Evolutionary conservation across 2,113 vertebrate species (phyloP).

Genomic region (Nycticebus coucang): DNA sequence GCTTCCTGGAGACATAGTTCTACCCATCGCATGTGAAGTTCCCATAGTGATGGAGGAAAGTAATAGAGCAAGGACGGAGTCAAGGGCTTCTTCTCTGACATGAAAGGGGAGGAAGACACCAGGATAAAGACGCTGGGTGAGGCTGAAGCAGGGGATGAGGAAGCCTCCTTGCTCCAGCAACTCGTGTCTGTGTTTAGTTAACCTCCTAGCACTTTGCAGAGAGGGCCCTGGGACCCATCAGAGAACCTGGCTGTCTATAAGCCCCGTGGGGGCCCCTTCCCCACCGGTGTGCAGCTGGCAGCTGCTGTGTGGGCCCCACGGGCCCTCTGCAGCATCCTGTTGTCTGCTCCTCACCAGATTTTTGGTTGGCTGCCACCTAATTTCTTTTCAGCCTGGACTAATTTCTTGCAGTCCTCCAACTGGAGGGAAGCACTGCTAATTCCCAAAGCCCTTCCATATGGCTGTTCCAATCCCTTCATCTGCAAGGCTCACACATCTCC

Average conservation of each 20-base stretch:
- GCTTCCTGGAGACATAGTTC: background rate
- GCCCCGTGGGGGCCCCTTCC: background rate
- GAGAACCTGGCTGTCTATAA: background rate
- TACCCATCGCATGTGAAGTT: background rate
- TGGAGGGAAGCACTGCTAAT: background rate
- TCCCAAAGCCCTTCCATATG: slow-evolving; percentile 52
- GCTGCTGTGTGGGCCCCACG: background rate
- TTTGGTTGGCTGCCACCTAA: slow-evolving; percentile 56
- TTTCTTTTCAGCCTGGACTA: slow-evolving; percentile 62
- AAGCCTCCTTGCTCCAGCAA: background rate
- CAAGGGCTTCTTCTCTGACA: background rate
- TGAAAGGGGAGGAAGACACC: background rate
- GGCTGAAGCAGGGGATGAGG: background rate
- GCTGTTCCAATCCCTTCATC: background rate
- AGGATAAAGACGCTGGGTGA: background rate
- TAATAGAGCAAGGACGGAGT: background rate
- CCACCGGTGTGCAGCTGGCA: background rate
- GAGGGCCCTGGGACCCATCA: background rate
- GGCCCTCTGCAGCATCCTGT: background rate
- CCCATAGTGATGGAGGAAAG: background rate
- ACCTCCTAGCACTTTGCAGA: background rate
- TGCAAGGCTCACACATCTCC: background rate
- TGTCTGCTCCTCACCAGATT: slow-evolving; percentile 17
- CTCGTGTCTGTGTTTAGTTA: background rate
- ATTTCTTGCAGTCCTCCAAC: slow-evolving; percentile 49